phyloP scores from a whole-genome alignment of 2,888 invertebrate genomes.

The Oscheius sp. region DNA sequence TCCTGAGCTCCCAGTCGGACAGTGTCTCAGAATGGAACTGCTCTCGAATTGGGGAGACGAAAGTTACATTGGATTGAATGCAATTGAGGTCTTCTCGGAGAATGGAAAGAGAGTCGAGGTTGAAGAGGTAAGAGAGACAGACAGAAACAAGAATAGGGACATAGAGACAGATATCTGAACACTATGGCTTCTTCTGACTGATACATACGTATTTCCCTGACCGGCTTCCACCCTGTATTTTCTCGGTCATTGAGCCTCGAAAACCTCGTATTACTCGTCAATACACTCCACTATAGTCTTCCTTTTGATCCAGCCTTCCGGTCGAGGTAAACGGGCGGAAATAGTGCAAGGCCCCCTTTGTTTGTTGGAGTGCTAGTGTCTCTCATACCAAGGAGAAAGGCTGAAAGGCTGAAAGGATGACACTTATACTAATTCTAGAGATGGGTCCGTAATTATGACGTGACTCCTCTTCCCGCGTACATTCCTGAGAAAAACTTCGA shows the following conservation, averaged over 20 bases:
- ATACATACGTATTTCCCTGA: no score
- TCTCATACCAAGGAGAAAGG: neutral
- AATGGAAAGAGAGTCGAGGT: slow-evolving; percentile 58
- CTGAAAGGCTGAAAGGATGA: neutral
- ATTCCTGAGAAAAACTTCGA: neutral
- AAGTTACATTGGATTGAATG: slow-evolving; percentile 62
- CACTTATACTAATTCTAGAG: neutral
- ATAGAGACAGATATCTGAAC: no score
- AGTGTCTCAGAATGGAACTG: slow-evolving; percentile 41
- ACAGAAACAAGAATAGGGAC: no score
- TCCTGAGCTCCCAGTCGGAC: slow-evolving; percentile 55
- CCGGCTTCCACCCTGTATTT: no score
- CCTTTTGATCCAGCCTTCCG: no score
- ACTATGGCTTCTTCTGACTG: no score
- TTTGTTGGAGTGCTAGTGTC: neutral
- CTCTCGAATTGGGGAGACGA: slow-evolving; percentile 61
- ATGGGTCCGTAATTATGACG: neutral
- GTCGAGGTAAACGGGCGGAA: no score
- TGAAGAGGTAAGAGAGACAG: slow-evolving; percentile 41
- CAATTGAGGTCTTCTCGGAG: slow-evolving; percentile 67
- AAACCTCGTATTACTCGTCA: no score
- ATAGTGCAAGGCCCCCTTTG: no score
- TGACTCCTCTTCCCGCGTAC: neutral
- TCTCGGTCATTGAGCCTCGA: no score
- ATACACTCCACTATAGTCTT: no score